Evolutionary conservation across 2,888 invertebrate genomes (phyloP).

Genomic region (Abrostola triplasia): DNA sequence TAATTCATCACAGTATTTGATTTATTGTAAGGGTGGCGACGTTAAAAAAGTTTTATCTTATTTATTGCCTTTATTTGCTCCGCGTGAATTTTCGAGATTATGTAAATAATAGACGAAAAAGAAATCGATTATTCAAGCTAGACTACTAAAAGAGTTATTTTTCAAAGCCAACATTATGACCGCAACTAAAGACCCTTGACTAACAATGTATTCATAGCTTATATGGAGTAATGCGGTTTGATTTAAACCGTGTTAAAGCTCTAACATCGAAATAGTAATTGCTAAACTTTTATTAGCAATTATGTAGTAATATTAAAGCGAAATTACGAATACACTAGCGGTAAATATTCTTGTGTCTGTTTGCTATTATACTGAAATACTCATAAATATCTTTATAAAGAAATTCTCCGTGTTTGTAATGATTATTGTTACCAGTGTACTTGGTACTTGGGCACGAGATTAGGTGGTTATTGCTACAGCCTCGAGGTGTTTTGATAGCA

Average conservation of each 20-base stretch:
- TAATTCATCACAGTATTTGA: constrained; percentile 22
- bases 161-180: not conserved
- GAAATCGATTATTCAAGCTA: constrained; percentile 2
- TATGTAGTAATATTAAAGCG: constrained; percentile 39
- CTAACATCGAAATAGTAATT: constrained; percentile 44
- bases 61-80: constrained; percentile 23
- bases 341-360: constrained; percentile 38
- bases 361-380: constrained; percentile 18
- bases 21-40: constrained; percentile 10
- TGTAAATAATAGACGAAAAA: constrained; percentile 12
- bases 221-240: constrained; percentile 45
- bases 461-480: constrained; percentile 46
- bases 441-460: constrained; percentile 24
- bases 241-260: constrained; percentile 35
- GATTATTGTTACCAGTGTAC: constrained; percentile 46
- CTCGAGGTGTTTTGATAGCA: constrained; percentile 22
- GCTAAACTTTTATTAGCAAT: constrained; percentile 39
- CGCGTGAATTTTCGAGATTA: constrained; percentile 37
- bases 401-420: constrained; percentile 43
- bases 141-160: not conserved
- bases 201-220: constrained; percentile 43
- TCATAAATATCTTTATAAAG: constrained; percentile 35
- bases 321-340: constrained; percentile 35
- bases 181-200: not conserved
- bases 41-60: constrained; percentile 31